Evolutionary conservation across 2,888 invertebrate species (phyloP).

Genomic region (Idaea dimidiata): DNA sequence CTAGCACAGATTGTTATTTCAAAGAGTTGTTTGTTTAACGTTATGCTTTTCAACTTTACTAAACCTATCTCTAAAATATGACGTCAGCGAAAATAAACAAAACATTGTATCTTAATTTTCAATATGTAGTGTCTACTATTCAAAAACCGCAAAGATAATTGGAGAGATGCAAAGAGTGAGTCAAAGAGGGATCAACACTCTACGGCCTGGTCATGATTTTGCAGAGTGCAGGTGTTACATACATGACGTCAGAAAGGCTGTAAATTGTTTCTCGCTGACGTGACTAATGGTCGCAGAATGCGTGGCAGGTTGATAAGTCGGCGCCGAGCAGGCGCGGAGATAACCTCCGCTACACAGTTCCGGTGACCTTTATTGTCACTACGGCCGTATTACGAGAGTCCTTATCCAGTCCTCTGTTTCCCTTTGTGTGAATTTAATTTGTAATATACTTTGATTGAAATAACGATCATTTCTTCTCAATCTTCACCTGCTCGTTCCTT

Average conservation of each 20-base stretch:
- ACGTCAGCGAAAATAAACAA: no score
- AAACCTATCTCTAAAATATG: no score
- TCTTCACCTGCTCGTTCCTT: no score
- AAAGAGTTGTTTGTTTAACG: no score
- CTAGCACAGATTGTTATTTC: no score
- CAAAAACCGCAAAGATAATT: neutral
- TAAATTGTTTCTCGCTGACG: slow-evolving; percentile 13
- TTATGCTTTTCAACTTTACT: no score
- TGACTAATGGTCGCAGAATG: slow-evolving; percentile 26
- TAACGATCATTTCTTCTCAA: neutral
- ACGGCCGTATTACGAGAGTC: neutral
- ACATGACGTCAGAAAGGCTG: slow-evolving; percentile 14
- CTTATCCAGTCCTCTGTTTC: neutral
- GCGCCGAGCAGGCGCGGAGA: slow-evolving; percentile 38
- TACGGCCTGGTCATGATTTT: neutral
- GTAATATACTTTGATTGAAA: neutral
- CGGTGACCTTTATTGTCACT: neutral
- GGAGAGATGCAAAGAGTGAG: neutral
- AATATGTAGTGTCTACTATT: no score
- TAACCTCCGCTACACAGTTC: slow-evolving; percentile 37
- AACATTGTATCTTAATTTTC: no score
- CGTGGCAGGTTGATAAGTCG: slow-evolving; percentile 36
- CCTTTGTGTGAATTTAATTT: neutral
- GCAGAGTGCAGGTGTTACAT: slow-evolving; percentile 8
- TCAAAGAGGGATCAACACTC: neutral